Evolutionary conservation across 2,113 vertebrate species (phyloP), one percentile per base, ranked within the genome.

Genomic region (Syngnathus floridae): DNA sequence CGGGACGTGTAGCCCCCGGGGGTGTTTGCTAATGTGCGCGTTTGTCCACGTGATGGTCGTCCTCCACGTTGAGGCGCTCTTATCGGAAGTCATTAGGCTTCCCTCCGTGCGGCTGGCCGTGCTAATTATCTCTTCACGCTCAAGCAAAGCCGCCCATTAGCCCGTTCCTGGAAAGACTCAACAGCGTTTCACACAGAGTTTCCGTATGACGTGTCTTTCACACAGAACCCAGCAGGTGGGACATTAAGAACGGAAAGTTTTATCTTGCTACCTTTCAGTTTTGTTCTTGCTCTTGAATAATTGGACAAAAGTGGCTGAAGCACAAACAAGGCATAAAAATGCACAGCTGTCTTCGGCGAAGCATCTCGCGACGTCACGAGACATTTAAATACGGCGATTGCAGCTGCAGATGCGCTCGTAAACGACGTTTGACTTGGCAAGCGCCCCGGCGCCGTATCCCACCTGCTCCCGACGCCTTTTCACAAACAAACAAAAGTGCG

Each of bases 341-440:
- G 2, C 4, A 10, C 54, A 56, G 26, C 54, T 56, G 54, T 56
- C 26, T 56, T 31, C 14, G 26, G 26, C 13, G 5, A 16, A 35
- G 26, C 14, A 6, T 35, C 54, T 56, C 26, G 5, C 26, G 54
- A 56, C 26, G 13, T 35, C 54, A 52, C 35, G 75, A 72, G 79
- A 76, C 82, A 58, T 87, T 87, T 51, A n/a, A 86, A 87, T 86
- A 86, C 86, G 82, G 81, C 79, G 84, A 84, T 85, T 75, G 63
- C 51, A 38, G 75, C 75, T 84, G 84, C 87, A 88, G 87, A 88
- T 88, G 82, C 83, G 82, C 78, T 78, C 75, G 81, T 88, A 82
- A 82, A 83, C 75, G 75, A 80, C 73, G 82, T 79, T 75, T 74
- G 76, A 80, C 61, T 83, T 86, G 85, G 82, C 85, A 80, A 41